phyloP scores from a whole-genome alignment of 2,797 vertebrate genomes.

The Lagodon rhomboides region DNA sequence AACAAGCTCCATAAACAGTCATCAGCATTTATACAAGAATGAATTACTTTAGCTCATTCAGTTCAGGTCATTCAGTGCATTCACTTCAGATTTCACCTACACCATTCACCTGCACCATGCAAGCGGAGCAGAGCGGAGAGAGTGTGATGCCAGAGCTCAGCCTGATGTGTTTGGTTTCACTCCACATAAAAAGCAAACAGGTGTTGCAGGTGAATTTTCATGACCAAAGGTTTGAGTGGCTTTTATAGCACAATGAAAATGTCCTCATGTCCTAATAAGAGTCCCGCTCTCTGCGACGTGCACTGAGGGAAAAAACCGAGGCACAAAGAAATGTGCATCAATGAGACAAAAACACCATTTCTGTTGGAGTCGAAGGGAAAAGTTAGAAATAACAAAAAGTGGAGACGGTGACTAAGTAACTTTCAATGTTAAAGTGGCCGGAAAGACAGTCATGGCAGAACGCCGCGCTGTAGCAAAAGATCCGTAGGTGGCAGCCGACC shows the following conservation, averaged over 20 bases:
- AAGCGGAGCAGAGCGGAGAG: conserved; percentile 7
- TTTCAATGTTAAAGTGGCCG: conserved; percentile 32
- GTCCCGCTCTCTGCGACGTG: conserved; percentile 60
- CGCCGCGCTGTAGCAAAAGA: neutral
- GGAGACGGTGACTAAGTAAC: neutral
- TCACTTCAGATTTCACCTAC: no score
- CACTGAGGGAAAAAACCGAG: conserved; percentile 48
- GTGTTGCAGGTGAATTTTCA: conserved; percentile 50
- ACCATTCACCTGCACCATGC: neutral
- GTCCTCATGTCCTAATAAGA: conserved; percentile 63
- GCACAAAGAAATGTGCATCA: conserved; percentile 28
- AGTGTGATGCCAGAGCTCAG: neutral
- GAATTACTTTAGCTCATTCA: no score
- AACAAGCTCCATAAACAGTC: no score
- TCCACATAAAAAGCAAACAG: conserved; percentile 36
- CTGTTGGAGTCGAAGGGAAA: conserved; percentile 16
- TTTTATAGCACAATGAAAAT: conserved; percentile 69
- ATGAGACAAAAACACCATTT: conserved; percentile 16
- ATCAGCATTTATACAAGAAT: no score
- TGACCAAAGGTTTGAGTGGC: conserved; percentile 44
- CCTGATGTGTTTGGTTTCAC: conserved; percentile 25
- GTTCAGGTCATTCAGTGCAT: no score
- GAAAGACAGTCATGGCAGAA: conserved; percentile 3
- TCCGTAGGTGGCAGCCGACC: conserved; percentile 27
- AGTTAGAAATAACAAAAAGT: conserved; percentile 5